A percentile compares a stretch with the other conserved stretches of the same genome.
phyloP scores from a whole-genome alignment of 2,113 vertebrate genomes.

The Campylomormyrus numenius region DNA sequence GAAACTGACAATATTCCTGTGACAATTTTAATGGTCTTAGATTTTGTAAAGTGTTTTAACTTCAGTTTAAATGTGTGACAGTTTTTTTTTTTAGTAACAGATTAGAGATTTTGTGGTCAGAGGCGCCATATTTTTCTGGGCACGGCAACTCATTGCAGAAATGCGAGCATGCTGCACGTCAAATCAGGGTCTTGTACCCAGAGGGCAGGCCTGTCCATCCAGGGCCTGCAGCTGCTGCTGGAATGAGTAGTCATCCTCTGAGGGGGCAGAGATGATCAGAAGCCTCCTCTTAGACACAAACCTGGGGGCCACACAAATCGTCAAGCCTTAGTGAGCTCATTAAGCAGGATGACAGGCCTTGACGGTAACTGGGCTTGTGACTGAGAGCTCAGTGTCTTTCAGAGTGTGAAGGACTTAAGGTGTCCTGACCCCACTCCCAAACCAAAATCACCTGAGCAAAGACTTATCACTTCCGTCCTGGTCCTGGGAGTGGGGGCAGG shows the following conservation, averaged over 20 bases:
- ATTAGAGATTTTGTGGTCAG: not conserved
- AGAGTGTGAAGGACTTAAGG: not conserved
- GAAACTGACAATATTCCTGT: not conserved
- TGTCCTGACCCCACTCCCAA: not conserved
- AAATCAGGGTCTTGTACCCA: slow-evolving; percentile 46
- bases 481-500: slow-evolving; percentile 40
- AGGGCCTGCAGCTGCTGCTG: slow-evolving; percentile 64
- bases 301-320: slow-evolving; percentile 34
- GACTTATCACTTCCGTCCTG: slow-evolving; percentile 42
- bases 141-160: not conserved
- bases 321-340: not conserved
- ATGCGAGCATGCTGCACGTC: not conserved
- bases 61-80: not conserved
- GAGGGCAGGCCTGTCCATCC: slow-evolving; percentile 56
- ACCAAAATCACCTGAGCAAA: slow-evolving; percentile 53
- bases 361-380: not conserved
- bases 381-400: not conserved
- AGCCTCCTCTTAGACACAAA: slow-evolving; percentile 66
- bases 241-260: slow-evolving; percentile 61
- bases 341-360: not conserved
- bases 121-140: not conserved
- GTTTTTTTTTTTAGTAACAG: not conserved
- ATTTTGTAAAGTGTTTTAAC: not conserved
- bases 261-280: slow-evolving; percentile 60
- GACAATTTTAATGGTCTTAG: not conserved